Conservation (phyloP, 2,113 vertebrate species). For the Sylvicapra grimmia region DNA sequence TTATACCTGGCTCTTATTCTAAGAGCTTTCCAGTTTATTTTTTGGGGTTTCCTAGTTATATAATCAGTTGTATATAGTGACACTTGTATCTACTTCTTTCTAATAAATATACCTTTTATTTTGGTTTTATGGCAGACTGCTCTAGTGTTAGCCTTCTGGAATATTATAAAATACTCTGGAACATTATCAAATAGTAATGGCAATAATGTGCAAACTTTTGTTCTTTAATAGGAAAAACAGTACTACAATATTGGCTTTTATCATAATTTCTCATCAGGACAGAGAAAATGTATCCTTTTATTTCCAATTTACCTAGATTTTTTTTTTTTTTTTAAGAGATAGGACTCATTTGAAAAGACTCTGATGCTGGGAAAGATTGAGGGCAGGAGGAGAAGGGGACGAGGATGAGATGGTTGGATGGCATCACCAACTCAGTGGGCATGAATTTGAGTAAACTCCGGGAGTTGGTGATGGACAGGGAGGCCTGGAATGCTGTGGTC, state of each 20-base stretch:
- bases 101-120: slow-evolving; percentile 32
- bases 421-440: not conserved
- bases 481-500: fast-evolving
- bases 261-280: not conserved
- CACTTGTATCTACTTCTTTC: not conserved
- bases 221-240: slow-evolving; percentile 24
- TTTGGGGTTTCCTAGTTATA: not conserved
- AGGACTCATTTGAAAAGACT: not conserved
- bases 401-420: not conserved
- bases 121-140: not conserved
- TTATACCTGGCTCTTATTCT: not conserved
- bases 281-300: not conserved
- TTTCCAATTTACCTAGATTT: not conserved
- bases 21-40: slow-evolving; percentile 17
- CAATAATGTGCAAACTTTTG: not conserved
- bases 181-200: not conserved
- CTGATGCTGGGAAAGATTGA: not conserved
- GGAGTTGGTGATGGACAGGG: not conserved
- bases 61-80: slow-evolving; percentile 11
- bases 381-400: not conserved
- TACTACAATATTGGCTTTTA: not conserved
- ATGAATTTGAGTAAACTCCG: not conserved
- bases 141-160: slow-evolving; percentile 19
- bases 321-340: not conserved
- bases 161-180: not conserved